These are phyloP conservation scores for Piprites chloris DNA, from an alignment of 2,113 vertebrate genomes.

Conservation along the genomic window DNA sequence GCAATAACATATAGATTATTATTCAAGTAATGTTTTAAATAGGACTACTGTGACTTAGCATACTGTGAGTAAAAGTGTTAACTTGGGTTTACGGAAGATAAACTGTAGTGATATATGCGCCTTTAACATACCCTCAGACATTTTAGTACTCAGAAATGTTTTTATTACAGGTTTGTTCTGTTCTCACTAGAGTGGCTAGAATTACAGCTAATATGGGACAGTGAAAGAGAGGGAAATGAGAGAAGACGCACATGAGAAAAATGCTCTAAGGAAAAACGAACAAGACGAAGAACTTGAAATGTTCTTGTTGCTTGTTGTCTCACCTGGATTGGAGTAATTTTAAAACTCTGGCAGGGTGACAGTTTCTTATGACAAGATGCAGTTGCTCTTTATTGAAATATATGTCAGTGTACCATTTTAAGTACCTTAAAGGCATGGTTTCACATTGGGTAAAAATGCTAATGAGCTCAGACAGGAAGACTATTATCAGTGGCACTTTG, in stretches of 20 bases:
- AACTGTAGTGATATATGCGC: neutral
- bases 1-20: neutral
- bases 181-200: neutral
- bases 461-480: neutral
- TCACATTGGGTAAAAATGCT: neutral
- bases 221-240: neutral
- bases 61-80: neutral
- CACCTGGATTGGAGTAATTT: neutral
- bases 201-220: neutral
- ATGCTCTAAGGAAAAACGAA: neutral
- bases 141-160: neutral
- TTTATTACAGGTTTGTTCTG: neutral
- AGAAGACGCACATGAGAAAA: neutral
- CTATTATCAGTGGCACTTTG: neutral
- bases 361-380: neutral
- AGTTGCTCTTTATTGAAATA: neutral
- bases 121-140: neutral
- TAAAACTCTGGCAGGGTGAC: neutral
- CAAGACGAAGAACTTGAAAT: neutral
- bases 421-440: neutral
- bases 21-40: neutral
- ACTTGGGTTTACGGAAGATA: neutral
- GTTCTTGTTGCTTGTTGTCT: neutral
- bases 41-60: neutral
- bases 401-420: neutral